These are phyloP conservation scores for Drosophila nigromelanica DNA, from an alignment of 1,140 invertebrate genomes.

Conservation along the genomic window DNA sequence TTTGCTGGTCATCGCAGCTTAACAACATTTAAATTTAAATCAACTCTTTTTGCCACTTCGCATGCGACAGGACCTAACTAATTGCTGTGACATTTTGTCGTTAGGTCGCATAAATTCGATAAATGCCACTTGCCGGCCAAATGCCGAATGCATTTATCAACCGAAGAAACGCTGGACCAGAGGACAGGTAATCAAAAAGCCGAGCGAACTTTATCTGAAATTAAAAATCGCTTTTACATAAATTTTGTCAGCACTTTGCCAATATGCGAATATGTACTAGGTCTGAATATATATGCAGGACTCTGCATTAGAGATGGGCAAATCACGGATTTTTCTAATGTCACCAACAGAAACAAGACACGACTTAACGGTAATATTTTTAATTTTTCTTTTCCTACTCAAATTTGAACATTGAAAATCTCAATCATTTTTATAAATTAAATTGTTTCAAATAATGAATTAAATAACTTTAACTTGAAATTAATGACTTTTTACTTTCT, in stretches of 20 bases:
- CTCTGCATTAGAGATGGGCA: no score
- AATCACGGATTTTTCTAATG: no score
- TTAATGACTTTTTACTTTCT: no score
- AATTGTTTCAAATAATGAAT: no score
- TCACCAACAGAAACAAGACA: no score
- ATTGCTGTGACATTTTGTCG: conserved; percentile 54
- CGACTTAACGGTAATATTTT: no score
- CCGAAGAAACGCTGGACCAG: conserved; percentile 23
- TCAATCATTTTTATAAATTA: no score
- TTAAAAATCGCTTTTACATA: conserved; percentile 73
- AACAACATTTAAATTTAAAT: conserved; percentile 67
- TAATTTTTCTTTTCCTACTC: no score
- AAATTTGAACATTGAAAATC: no score
- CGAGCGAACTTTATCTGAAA: conserved; percentile 68
- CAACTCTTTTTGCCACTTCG: conserved; percentile 18
- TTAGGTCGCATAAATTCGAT: conserved; percentile 48
- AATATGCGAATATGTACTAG: conserved; percentile 29
- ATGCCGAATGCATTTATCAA: conserved; percentile 10
- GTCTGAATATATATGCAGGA: background rate
- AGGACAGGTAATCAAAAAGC: conserved; percentile 55
- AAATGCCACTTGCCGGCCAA: background rate
- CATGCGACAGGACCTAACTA: conserved; percentile 31
- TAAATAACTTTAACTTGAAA: no score
- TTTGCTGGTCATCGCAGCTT: conserved; percentile 20
- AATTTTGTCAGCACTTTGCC: conserved; percentile 69